Evolutionary conservation across 2,888 invertebrate genomes (phyloP).

Genomic region (Autographa gamma): DNA sequence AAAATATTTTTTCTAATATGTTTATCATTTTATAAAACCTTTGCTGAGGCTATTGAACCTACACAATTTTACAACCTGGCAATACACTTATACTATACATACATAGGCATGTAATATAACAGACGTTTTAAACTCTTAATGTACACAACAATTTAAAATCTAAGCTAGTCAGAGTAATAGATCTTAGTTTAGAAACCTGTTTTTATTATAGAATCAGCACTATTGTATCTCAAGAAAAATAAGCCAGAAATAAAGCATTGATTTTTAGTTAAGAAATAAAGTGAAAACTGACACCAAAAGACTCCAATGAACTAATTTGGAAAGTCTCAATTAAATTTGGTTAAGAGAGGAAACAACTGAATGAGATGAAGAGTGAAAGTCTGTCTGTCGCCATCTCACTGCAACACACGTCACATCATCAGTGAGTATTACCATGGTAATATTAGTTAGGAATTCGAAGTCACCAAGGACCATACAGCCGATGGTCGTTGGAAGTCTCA

Average conservation of each 20-base stretch:
- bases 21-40: not conserved
- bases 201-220: not conserved
- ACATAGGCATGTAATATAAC: conserved; percentile 42
- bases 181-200: not conserved
- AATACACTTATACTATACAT: conserved; percentile 25
- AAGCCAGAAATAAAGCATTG: not conserved
- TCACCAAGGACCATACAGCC: too few species aligned
- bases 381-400: too few species aligned
- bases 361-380: not conserved
- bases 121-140: conserved; percentile 53
- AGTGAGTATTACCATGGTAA: too few species aligned
- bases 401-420: too few species aligned
- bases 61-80: conserved; percentile 39
- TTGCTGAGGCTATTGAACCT: conserved; percentile 15
- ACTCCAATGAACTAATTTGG: not conserved
- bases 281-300: not conserved
- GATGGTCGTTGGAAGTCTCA: too few species aligned
- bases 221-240: not conserved
- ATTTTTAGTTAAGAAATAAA: not conserved
- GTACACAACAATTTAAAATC: conserved; percentile 54
- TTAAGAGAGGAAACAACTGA: not conserved
- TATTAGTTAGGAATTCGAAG: too few species aligned
- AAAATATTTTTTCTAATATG: not conserved
- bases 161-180: not conserved
- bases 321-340: not conserved